A percentile compares a stretch with the other conserved stretches of the same genome.
These are phyloP conservation scores for Hyalella azteca DNA, from an alignment of 2,888 invertebrate genomes.

Conservation along the genomic window DNA sequence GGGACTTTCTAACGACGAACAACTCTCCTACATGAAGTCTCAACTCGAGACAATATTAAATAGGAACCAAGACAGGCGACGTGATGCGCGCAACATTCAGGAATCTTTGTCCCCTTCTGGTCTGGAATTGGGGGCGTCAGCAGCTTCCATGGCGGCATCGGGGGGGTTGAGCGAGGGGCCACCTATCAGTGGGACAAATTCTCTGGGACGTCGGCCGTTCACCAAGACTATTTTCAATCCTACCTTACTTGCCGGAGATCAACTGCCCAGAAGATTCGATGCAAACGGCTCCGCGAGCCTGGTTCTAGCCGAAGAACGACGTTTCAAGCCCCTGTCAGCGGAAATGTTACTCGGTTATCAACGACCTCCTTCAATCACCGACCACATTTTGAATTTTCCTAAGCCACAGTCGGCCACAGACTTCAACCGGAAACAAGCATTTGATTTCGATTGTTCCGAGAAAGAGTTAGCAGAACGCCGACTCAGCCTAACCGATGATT, in stretches of 20 bases:
- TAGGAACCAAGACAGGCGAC: neutral
- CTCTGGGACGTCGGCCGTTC: neutral
- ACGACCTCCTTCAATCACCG: constrained; percentile 12
- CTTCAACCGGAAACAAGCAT: neutral
- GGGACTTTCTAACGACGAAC: neutral
- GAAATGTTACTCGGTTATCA: neutral
- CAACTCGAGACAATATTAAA: constrained; percentile 27
- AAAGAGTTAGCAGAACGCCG: neutral
- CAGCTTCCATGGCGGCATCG: constrained; percentile 6
- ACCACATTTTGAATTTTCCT: constrained; percentile 19
- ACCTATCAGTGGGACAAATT: neutral
- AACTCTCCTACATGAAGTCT: constrained; percentile 8
- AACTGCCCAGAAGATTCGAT: neutral
- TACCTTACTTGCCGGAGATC: neutral
- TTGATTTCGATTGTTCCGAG: constrained; percentile 6
- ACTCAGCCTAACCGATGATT: constrained; percentile 3
- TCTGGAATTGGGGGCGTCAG: constrained; percentile 11
- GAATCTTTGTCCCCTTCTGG: constrained; percentile 25
- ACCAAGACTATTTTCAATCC: neutral
- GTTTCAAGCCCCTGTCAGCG: constrained; percentile 16
- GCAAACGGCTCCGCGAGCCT: neutral
- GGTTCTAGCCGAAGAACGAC: neutral
- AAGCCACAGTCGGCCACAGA: constrained; percentile 23
- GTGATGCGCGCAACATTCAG: constrained; percentile 1
- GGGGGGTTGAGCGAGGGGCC: neutral